Percentiles rank a stretch among this genome's conserved stretches.
These are phyloP conservation scores for Perognathus longimembris DNA, from an alignment of 2,113 vertebrate genomes.

Conservation along the genomic window DNA sequence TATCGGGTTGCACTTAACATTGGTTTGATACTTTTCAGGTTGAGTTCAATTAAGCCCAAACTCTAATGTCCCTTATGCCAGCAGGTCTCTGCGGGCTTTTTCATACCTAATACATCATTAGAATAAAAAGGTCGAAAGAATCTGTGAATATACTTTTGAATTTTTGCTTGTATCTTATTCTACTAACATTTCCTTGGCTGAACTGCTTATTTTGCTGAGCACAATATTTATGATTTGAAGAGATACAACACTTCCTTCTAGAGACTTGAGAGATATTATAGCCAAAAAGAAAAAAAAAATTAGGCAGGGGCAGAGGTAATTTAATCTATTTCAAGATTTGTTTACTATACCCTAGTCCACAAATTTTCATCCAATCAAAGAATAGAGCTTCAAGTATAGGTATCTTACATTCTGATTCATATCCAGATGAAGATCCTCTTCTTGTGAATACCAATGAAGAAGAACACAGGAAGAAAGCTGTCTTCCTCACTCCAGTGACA, in stretches of 20 bases:
- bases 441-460: neutral
- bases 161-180: neutral
- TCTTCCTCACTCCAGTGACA: neutral
- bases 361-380: neutral
- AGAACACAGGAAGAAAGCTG: neutral
- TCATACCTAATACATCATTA: neutral
- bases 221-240: neutral
- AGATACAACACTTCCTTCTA: neutral
- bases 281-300: neutral
- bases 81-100: neutral
- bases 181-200: neutral
- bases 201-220: neutral
- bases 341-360: neutral
- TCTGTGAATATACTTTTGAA: neutral
- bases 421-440: neutral
- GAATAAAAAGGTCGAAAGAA: neutral
- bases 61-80: neutral
- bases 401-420: neutral
- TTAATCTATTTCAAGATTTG: neutral
- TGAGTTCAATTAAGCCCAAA: neutral
- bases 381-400: neutral
- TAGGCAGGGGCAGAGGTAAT: accelerated
- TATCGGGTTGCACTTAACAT: neutral
- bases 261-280: neutral
- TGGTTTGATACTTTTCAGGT: neutral